A percentile compares a stretch with the other conserved stretches of the same genome.
phyloP scores from a whole-genome alignment of 2,888 invertebrate genomes.

The Trimorus sp. region DNA sequence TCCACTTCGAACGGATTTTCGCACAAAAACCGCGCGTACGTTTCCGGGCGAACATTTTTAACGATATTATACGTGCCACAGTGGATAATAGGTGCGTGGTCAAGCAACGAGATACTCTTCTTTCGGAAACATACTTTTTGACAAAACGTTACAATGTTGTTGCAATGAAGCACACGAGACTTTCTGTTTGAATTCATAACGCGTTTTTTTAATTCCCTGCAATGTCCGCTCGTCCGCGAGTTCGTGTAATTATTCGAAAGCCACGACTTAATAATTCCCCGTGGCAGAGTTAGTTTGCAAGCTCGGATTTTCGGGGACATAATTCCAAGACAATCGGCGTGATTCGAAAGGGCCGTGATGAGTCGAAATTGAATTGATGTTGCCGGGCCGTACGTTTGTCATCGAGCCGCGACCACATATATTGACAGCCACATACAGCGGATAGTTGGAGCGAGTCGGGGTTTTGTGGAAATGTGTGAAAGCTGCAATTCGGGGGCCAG shows the following conservation, averaged over 20 bases:
- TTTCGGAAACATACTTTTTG: too few species aligned
- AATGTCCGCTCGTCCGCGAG: not conserved
- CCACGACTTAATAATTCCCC: not conserved
- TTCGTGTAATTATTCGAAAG: not conserved
- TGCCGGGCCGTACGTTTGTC: constrained; percentile 49
- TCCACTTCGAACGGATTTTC: too few species aligned
- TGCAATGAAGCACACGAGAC: too few species aligned
- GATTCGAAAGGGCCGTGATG: constrained; percentile 34
- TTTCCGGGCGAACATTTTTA: too few species aligned
- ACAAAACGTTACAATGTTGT: too few species aligned
- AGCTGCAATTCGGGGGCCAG: constrained; percentile 55
- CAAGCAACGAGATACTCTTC: too few species aligned
- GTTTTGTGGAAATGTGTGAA: constrained; percentile 59
- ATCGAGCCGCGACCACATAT: constrained; percentile 45
- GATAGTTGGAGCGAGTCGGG: constrained; percentile 49
- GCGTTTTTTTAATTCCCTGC: too few species aligned
- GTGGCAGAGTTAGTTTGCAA: constrained; percentile 7
- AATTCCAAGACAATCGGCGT: constrained; percentile 53
- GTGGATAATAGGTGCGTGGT: too few species aligned
- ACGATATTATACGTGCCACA: too few species aligned
- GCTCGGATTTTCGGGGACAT: constrained; percentile 9
- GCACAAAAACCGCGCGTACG: too few species aligned
- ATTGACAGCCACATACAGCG: constrained; percentile 59
- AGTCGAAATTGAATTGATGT: constrained; percentile 52
- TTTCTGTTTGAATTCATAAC: too few species aligned